These are phyloP conservation scores for Bradypodion pumilum DNA, from an alignment of 2,797 vertebrate genomes.

Conservation along the genomic window DNA sequence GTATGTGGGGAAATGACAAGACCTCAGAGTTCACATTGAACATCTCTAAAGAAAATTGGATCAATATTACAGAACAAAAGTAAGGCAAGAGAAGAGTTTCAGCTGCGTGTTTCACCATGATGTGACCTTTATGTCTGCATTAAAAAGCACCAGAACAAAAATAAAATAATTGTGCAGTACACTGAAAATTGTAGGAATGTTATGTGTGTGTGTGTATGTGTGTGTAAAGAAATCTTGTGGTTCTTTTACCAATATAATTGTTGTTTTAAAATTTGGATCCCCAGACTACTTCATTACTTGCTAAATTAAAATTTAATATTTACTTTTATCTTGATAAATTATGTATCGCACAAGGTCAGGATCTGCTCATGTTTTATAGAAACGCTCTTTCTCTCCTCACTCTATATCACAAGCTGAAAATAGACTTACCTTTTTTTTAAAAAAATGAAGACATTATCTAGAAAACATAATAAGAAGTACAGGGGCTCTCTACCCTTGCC, in stretches of 20 bases:
- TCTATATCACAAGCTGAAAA: not conserved
- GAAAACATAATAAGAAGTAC: not conserved
- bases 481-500: not conserved
- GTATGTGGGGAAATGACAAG: not conserved
- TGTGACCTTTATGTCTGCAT: not conserved
- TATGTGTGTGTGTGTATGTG: not conserved
- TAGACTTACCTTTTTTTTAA: not conserved
- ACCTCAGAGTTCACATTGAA: not conserved
- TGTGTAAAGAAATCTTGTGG: not conserved
- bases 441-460: not conserved
- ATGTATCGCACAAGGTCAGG: constrained; percentile 29
- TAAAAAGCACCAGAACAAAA: not conserved
- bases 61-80: not conserved
- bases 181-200: not conserved
- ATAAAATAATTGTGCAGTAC: not conserved
- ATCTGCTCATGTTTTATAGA: constrained; percentile 14
- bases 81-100: not conserved
- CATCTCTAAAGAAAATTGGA: not conserved
- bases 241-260: no score
- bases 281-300: not conserved
- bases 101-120: not conserved
- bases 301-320: constrained; percentile 31
- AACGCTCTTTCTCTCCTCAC: not conserved
- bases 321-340: constrained; percentile 24
- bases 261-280: not conserved